Conservation (phyloP, 2,888 invertebrate species). For the Platypus cylindrus region DNA sequence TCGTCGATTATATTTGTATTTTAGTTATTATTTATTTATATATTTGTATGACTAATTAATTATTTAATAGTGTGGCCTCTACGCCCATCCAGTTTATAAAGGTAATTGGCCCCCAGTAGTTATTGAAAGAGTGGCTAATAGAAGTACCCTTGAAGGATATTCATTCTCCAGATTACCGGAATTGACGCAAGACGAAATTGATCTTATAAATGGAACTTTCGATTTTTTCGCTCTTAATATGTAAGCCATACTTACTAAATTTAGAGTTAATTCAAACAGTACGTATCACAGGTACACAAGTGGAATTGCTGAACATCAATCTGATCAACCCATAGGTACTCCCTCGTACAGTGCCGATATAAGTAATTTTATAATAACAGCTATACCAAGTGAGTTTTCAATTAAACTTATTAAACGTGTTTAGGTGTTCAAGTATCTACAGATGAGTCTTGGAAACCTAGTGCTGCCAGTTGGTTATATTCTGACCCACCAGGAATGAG, state of each 20-base stretch:
- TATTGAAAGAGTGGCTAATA: conserved; percentile 43
- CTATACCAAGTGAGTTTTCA: too few species aligned
- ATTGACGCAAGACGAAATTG: conserved; percentile 47
- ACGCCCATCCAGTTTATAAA: conserved; percentile 45
- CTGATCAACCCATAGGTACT: conserved; percentile 8
- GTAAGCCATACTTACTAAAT: conserved; percentile 5
- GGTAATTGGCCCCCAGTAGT: conserved; percentile 57
- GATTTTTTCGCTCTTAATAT: conserved; percentile 63
- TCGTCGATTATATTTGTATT: not conserved
- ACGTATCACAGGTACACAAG: conserved; percentile 9
- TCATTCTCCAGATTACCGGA: conserved; percentile 48
- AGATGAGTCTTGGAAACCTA: conserved; percentile 30
- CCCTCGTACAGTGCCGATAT: conserved; percentile 9
- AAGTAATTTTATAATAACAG: too few species aligned
- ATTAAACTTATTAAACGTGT: too few species aligned
- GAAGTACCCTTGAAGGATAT: conserved; percentile 37
- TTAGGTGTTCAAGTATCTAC: conserved; percentile 8
- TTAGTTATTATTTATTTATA: conserved; percentile 1
- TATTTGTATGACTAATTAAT: not conserved
- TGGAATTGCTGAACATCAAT: conserved; percentile 8
- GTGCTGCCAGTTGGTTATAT: conserved; percentile 38
- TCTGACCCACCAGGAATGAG: conserved; percentile 43
- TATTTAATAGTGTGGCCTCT: conserved; percentile 15
- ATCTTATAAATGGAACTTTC: conserved; percentile 44
- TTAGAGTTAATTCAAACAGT: not conserved